phyloP scores from a whole-genome alignment of 2,888 invertebrate genomes.

The Drosophila heteroneura region DNA sequence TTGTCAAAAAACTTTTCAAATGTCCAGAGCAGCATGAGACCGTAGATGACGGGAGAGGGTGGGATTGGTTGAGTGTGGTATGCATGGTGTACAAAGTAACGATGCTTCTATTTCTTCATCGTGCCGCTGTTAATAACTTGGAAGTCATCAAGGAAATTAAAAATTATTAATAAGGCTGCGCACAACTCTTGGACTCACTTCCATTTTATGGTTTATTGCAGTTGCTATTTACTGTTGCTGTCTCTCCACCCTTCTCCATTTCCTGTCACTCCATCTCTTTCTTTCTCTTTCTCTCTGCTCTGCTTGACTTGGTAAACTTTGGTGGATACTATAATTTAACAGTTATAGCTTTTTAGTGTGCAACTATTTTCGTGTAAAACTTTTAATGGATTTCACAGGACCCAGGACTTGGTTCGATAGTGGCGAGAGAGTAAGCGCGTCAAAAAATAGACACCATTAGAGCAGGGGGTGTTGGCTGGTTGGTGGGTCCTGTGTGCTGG shows the following conservation, averaged over 20 bases:
- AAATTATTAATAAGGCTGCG: constrained; percentile 83
- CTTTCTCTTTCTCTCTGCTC: background rate
- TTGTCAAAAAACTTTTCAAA: constrained; percentile 46
- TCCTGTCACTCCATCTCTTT: background rate
- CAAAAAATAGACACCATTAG: constrained; percentile 78
- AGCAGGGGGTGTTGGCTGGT: background rate
- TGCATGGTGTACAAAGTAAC: constrained; percentile 25
- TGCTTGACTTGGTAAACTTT: constrained; percentile 57
- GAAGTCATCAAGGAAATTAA: constrained; percentile 84
- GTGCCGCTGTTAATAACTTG: constrained; percentile 80
- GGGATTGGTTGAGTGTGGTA: background rate
- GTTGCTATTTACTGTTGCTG: constrained; percentile 57
- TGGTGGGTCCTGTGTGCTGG: background rate
- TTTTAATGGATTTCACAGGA: constrained; percentile 82
- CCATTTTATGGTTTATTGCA: constrained; percentile 75
- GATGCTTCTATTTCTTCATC: constrained; percentile 33
- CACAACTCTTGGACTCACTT: constrained; percentile 58
- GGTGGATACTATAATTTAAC: constrained; percentile 77
- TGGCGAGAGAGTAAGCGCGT: constrained; percentile 57
- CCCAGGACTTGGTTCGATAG: constrained; percentile 70
- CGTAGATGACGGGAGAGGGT: background rate
- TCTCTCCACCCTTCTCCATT: constrained; percentile 4
- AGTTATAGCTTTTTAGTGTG: constrained; percentile 80
- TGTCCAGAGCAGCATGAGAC: constrained; percentile 15
- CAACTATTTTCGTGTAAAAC: constrained; percentile 81